These are phyloP conservation scores for Mirounga angustirostris DNA, from an alignment of 2,113 vertebrate species.

Conservation along the genomic window DNA sequence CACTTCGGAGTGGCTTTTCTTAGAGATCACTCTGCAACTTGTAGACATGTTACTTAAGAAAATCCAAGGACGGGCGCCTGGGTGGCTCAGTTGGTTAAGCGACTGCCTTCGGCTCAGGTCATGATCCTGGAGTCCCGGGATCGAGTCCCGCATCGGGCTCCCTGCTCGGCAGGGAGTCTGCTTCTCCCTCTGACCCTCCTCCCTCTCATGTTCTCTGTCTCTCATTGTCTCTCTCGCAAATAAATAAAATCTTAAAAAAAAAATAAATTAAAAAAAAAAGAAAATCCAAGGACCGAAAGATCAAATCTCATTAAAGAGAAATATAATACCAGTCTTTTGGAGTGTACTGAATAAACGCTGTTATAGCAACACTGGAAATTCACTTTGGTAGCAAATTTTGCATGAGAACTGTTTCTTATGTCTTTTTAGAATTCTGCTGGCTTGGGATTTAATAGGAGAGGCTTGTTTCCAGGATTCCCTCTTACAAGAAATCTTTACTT, in stretches of 20 bases:
- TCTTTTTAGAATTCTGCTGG: not conserved
- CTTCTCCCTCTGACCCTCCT: no score
- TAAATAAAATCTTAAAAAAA: no score
- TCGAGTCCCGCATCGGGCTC: no score
- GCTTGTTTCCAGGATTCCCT: slow-evolving; percentile 19
- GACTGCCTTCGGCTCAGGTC: no score
- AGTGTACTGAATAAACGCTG: not conserved
- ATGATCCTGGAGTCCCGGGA: no score
- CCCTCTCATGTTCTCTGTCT: no score
- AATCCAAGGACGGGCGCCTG: not conserved
- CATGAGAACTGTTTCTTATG: not conserved
- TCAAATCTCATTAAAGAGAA: not conserved
- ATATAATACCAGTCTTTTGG: not conserved
- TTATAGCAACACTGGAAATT: not conserved
- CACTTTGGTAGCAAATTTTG: not conserved
- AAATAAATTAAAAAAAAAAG: not conserved
- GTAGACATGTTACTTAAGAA: not conserved
- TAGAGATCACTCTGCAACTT: slow-evolving; percentile 16
- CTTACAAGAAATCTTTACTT: slow-evolving; percentile 38
- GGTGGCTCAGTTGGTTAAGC: no score
- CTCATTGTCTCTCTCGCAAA: no score
- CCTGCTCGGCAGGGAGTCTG: no score
- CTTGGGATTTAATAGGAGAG: not conserved
- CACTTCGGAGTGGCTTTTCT: not conserved
- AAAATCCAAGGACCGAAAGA: not conserved